phyloP scores from a whole-genome alignment of 2,797 vertebrate species.

The Coendou prehensilis region DNA sequence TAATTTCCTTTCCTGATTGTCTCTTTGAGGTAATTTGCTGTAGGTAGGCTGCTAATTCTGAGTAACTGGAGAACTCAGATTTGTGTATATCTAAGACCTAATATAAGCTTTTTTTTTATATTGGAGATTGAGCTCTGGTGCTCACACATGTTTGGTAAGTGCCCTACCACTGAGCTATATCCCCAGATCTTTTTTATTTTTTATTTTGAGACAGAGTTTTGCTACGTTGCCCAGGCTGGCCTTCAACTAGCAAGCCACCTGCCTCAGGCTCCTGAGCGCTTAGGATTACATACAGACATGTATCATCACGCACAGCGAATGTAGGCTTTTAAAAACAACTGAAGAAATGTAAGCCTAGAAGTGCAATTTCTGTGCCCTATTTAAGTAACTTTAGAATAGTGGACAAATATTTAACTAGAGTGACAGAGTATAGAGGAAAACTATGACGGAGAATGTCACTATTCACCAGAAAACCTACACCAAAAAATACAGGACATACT shows the following conservation, averaged over 20 bases:
- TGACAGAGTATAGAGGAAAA: not conserved
- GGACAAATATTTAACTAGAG: not conserved
- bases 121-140: not conserved
- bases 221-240: not conserved
- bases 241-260: not conserved
- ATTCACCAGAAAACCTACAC: not conserved
- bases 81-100: conserved; percentile 8
- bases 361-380: not conserved
- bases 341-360: not conserved
- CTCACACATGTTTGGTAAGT: not conserved
- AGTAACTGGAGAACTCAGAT: not conserved
- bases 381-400: not conserved
- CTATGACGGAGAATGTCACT: not conserved
- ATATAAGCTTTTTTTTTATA: not conserved
- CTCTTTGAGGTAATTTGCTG: not conserved
- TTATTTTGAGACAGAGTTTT: not conserved
- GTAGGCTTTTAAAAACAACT: not conserved
- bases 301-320: not conserved
- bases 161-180: not conserved
- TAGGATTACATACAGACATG: not conserved
- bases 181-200: not conserved
- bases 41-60: not conserved
- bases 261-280: not conserved
- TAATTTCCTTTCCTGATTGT: not conserved
- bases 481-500: not conserved